Base-by-base conservation (phyloP, 1,140 invertebrate species). In the Sinella curviseta region DNA sequence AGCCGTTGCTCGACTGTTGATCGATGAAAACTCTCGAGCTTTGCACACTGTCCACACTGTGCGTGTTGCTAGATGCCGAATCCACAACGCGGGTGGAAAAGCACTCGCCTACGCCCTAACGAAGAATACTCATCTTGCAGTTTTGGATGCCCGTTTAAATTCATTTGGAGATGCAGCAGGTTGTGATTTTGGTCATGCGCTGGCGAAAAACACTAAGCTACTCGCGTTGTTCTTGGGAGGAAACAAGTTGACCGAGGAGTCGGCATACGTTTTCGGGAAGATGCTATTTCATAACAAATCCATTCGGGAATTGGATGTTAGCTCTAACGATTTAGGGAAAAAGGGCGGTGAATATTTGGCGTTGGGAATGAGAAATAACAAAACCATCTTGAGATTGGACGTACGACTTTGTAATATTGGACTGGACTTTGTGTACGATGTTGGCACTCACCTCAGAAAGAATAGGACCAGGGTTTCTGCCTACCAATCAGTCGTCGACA, bases 101-200 rank as follows among this genome's bases (percentile, higher is more conserved):
- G 81, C 83, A 2, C 31, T 84, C 1, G 81, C 83, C n/a, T 82
- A 55, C 57, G 81, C 81, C 1, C 54, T 84, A 0, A 78, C 75
- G 0, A 31, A 67, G 34, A 82, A 84, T 76, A n/a, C n/a, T 67
- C 82, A 54, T 79, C 78, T 33, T 54, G 36, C 74, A 78, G 80
- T 65, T 82, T 75, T 73, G 79, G 83, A n/a, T 24, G 76, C 20
- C 30, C 74, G 48, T 16, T 34, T 57, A 35, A 82, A 79, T 20
- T 12, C 55, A 75, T 24, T 77, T 39, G 73, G 78, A 57, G 74
- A 60, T 39, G 31, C 70, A 2, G 74, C 30, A 1, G 78, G 39
- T 1, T 34, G 28, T 17, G 73, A 79, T 34, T 79, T 79, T 75
- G 78, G 74, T n/a, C 70, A 76, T 31, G 78, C 48, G 26, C 57